These are phyloP conservation scores for Palythoa caribaeorum DNA, from an alignment of 92 coral and sea anemone species.

Conservation along the genomic window DNA sequence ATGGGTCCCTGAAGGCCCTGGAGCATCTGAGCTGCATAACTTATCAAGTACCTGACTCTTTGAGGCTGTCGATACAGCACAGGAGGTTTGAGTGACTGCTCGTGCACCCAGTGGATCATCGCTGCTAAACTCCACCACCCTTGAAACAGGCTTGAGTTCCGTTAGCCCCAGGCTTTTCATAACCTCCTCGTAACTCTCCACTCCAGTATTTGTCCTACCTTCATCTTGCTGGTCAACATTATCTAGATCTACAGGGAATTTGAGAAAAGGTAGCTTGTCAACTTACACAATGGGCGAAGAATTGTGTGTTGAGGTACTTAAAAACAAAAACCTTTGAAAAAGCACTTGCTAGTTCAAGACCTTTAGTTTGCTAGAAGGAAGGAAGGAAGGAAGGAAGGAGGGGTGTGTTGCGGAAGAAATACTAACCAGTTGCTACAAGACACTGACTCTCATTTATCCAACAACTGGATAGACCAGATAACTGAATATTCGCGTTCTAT, in stretches of 20 bases:
- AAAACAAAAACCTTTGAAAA: too few relatives aligned
- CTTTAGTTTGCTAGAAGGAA: too few relatives aligned
- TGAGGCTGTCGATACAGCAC: slow-evolving; percentile 12
- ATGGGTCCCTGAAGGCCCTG: too few relatives aligned
- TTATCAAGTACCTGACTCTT: background rate
- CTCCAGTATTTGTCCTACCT: slow-evolving; percentile 29
- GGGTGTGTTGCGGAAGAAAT: too few relatives aligned
- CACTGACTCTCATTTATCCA: too few relatives aligned
- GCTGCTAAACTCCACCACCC: slow-evolving; percentile 61
- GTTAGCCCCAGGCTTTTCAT: slow-evolving; percentile 79
- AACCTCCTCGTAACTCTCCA: slow-evolving; percentile 60
- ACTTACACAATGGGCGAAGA: background rate
- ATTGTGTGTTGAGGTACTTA: too few relatives aligned
- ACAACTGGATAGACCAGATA: too few relatives aligned
- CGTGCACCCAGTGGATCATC: slow-evolving; percentile 77
- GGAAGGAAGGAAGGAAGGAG: too few relatives aligned
- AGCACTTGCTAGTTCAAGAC: too few relatives aligned
- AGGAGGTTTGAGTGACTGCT: slow-evolving; percentile 37
- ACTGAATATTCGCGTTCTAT: too few relatives aligned
- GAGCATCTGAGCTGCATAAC: too few relatives aligned
- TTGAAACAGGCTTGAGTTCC: slow-evolving; percentile 75
- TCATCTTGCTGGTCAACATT: slow-evolving; percentile 35
- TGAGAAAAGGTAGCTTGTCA: background rate
- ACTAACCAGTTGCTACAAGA: too few relatives aligned
- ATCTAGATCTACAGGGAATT: slow-evolving; percentile 27